These are phyloP conservation scores for Drosophila suzukii DNA, from an alignment of 1,140 invertebrate species.

Conservation along the genomic window DNA sequence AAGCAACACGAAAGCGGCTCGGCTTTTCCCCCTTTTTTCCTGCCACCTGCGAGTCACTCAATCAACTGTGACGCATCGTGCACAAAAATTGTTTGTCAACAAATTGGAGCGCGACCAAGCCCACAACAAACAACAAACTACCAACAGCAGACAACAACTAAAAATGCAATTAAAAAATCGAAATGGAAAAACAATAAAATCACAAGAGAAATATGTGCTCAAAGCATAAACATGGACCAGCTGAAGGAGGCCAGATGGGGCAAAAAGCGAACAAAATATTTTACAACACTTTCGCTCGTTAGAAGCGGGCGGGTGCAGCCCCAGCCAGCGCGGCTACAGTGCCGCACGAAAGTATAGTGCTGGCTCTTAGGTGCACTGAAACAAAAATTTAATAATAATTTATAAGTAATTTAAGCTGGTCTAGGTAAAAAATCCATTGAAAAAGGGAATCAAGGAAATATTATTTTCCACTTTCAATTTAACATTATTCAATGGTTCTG, in stretches of 20 bases:
- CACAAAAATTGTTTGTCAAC: slow-evolving; percentile 69
- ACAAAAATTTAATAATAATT: not conserved
- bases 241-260: slow-evolving; percentile 16
- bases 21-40: not conserved
- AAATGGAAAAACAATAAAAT: slow-evolving; percentile 75
- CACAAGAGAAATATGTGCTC: slow-evolving; percentile 56
- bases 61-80: slow-evolving; percentile 77
- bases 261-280: slow-evolving; percentile 72
- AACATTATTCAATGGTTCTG: too few relatives aligned
- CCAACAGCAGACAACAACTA: slow-evolving; percentile 35
- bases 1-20: slow-evolving; percentile 65
- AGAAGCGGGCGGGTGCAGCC: slow-evolving; percentile 61
- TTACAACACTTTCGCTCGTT: slow-evolving; percentile 80
- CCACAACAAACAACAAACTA: slow-evolving; percentile 44
- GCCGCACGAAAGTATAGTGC: slow-evolving; percentile 62
- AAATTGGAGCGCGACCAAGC: slow-evolving; percentile 77
- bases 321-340: slow-evolving; percentile 39
- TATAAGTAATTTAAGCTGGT: too few relatives aligned
- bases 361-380: slow-evolving; percentile 13
- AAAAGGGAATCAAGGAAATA: too few relatives aligned
- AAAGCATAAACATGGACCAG: slow-evolving; percentile 31
- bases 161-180: slow-evolving; percentile 79
- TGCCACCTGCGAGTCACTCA: slow-evolving; percentile 38
- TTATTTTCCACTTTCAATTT: too few relatives aligned
- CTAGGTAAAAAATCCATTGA: too few relatives aligned